Percentiles rank a stretch among this genome's conserved stretches.
Conservation (phyloP, 2,888 invertebrate species). For the Toxonevra muliebris region DNA sequence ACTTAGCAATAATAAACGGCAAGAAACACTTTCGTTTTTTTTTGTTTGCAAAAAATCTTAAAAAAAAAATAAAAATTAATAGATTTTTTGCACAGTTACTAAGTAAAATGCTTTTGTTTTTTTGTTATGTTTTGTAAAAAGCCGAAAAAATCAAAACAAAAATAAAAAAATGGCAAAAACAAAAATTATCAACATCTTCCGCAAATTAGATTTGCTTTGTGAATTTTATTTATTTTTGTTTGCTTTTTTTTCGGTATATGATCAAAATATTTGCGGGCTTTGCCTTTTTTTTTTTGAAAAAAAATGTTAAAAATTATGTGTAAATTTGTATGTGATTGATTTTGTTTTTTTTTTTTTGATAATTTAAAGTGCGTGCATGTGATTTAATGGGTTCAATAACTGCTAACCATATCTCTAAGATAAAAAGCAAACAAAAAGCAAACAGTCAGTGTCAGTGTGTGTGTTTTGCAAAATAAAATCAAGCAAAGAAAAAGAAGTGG, state of each 20-base stretch:
- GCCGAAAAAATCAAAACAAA: constrained; percentile 18
- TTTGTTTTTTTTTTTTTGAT: too few relatives aligned
- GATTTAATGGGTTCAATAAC: constrained; percentile 23
- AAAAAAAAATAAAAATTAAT: neutral
- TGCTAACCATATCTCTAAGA: constrained; percentile 12
- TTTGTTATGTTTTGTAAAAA: neutral
- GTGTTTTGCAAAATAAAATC: neutral
- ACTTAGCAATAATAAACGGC: neutral
- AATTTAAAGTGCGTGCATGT: neutral
- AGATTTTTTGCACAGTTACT: constrained; percentile 21
- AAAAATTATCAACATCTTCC: neutral
- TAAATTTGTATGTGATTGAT: too few relatives aligned
- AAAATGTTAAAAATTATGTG: neutral
- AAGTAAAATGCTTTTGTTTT: constrained; percentile 11
- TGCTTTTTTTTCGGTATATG: neutral
- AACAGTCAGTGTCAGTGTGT: neutral
- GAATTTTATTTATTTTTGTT: neutral
- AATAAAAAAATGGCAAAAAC: neutral
- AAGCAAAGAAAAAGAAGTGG: neutral
- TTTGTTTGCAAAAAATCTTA: too few relatives aligned
- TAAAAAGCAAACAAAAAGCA: neutral
- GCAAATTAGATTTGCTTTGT: too few relatives aligned
- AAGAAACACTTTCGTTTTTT: neutral
- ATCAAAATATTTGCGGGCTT: neutral
- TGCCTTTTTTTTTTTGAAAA: neutral